These are phyloP conservation scores for Meloe dianella DNA, from an alignment of 2,888 invertebrate species.

Conservation along the genomic window DNA sequence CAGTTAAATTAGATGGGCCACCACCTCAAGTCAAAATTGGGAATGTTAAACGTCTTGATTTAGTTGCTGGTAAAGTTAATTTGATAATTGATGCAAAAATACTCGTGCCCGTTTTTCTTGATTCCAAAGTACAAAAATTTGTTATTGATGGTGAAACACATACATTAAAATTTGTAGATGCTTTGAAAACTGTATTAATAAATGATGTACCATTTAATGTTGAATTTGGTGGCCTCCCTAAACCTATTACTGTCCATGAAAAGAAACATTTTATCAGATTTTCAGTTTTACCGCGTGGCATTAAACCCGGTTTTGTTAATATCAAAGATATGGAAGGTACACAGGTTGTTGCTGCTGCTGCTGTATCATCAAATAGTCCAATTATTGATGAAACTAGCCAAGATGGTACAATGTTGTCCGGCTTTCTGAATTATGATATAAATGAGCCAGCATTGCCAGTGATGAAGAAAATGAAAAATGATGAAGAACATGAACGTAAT, in stretches of 20 bases:
- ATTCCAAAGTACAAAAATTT: slow-evolving; percentile 83
- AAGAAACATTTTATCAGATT: slow-evolving; percentile 82
- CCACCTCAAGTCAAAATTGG: slow-evolving; percentile 94
- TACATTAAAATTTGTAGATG: slow-evolving; percentile 81
- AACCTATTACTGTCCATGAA: slow-evolving; percentile 75
- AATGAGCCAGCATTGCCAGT: slow-evolving; percentile 51
- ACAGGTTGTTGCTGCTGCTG: not conserved
- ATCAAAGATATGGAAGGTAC: slow-evolving; percentile 77
- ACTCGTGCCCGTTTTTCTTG: slow-evolving; percentile 81
- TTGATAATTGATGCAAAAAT: slow-evolving; percentile 81
- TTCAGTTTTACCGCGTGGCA: slow-evolving; percentile 75
- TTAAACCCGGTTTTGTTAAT: slow-evolving; percentile 73
- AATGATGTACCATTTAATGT: slow-evolving; percentile 80
- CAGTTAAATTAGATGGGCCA: slow-evolving; percentile 86
- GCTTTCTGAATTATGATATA: slow-evolving; percentile 30
- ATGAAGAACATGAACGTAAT: slow-evolving; percentile 34
- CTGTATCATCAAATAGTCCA: slow-evolving; percentile 16
- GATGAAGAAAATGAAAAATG: slow-evolving; percentile 32
- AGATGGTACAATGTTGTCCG: slow-evolving; percentile 29
- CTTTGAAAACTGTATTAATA: slow-evolving; percentile 76
- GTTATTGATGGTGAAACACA: slow-evolving; percentile 74
- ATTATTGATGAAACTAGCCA: slow-evolving; percentile 46
- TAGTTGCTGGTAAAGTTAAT: slow-evolving; percentile 84
- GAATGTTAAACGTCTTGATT: slow-evolving; percentile 74
- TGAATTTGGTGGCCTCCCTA: slow-evolving; percentile 84